Evolutionary conservation across 2,797 vertebrate species (phyloP).

Genomic region (Muscicapa striata): DNA sequence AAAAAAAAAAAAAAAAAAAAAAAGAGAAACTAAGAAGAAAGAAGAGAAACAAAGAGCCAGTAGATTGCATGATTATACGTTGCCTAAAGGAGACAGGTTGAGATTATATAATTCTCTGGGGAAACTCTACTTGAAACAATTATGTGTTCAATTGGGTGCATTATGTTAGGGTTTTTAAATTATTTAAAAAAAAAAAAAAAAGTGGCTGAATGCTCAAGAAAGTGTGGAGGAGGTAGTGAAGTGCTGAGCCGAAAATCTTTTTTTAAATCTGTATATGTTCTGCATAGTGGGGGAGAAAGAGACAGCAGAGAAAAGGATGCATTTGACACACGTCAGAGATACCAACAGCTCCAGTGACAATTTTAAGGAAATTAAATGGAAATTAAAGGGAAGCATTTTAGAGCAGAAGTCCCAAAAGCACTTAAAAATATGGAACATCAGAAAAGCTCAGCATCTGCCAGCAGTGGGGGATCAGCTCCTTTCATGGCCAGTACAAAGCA

Average conservation of each 20-base stretch:
- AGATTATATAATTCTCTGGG: slow-evolving; percentile 44
- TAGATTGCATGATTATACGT: slow-evolving; percentile 3
- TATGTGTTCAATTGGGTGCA: slow-evolving; percentile 28
- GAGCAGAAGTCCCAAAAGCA: slow-evolving; percentile 48
- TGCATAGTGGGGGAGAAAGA: slow-evolving; percentile 19
- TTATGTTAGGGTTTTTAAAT: neutral
- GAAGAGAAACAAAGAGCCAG: neutral
- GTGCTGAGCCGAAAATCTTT: slow-evolving; percentile 22
- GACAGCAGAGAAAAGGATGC: slow-evolving; percentile 44
- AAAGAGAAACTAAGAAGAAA: neutral
- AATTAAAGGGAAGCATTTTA: slow-evolving; percentile 39
- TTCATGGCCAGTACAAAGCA: neutral
- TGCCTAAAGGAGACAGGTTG: slow-evolving; percentile 32
- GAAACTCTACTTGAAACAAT: slow-evolving; percentile 39
- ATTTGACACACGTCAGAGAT: slow-evolving; percentile 58
- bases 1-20: neutral
- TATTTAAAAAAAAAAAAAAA: neutral
- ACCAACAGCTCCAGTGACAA: slow-evolving; percentile 51
- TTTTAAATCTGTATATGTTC: neutral
- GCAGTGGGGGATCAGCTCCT: neutral
- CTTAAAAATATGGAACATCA: slow-evolving; percentile 20
- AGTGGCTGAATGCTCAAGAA: neutral
- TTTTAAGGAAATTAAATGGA: slow-evolving; percentile 68
- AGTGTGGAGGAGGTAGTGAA: slow-evolving; percentile 46
- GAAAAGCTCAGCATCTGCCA: slow-evolving; percentile 1